These are phyloP conservation scores for Camarhynchus parvulus DNA, from an alignment of 2,113 vertebrate species.

Conservation along the genomic window DNA sequence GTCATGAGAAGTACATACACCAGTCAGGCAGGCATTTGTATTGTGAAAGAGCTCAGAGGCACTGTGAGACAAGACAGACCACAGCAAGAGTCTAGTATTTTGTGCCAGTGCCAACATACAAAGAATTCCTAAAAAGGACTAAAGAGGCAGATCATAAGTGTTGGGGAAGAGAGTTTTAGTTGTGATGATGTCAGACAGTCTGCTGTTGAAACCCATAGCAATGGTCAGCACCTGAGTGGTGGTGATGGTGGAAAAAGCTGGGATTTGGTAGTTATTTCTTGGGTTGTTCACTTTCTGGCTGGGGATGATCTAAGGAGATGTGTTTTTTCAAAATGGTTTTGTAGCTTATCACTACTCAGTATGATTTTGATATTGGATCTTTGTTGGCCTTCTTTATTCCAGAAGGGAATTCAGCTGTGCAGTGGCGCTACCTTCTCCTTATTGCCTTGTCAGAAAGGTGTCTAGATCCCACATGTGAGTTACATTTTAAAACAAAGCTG, in stretches of 20 bases:
- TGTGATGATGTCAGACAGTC: background rate
- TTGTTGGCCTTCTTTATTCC: background rate
- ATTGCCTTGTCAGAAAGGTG: background rate
- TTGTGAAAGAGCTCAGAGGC: background rate
- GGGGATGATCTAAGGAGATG: background rate
- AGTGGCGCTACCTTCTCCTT: background rate
- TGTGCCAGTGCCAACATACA: background rate
- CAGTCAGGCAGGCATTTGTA: background rate
- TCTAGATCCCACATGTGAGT: background rate
- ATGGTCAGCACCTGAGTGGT: background rate
- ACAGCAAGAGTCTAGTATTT: background rate
- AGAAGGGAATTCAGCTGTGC: background rate
- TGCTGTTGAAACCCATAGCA: background rate
- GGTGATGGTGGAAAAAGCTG: background rate
- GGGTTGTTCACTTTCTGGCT: background rate
- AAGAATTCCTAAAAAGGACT: background rate
- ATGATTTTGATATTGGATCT: background rate
- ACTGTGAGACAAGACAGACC: background rate
- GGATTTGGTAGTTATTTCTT: background rate
- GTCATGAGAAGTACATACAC: background rate
- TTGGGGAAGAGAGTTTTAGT: background rate
- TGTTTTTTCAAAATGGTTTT: background rate
- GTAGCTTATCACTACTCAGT: background rate
- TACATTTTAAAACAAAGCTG: background rate
- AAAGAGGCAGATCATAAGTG: background rate